These are phyloP conservation scores for Ceratotherium simum DNA, from an alignment of 2,113 vertebrate genomes.

Conservation along the genomic window DNA sequence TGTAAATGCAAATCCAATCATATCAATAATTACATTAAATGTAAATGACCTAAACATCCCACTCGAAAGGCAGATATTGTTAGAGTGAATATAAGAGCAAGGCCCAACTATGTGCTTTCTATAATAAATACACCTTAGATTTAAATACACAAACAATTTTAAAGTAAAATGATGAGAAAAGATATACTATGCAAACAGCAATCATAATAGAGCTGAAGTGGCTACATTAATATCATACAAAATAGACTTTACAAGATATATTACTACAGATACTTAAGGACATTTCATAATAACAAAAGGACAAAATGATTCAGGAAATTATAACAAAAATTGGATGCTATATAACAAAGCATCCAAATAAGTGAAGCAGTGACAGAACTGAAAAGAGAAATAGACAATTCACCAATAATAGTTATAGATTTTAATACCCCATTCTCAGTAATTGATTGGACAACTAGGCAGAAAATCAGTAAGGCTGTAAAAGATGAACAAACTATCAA, in stretches of 20 bases:
- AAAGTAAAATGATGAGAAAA: not conserved
- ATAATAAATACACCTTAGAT: not conserved
- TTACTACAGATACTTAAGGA: not conserved
- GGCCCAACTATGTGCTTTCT: not conserved
- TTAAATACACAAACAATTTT: not conserved
- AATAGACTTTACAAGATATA: not conserved
- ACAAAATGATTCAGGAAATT: not conserved
- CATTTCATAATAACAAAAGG: not conserved
- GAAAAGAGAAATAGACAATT: not conserved
- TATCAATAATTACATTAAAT: not conserved
- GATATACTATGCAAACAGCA: not conserved
- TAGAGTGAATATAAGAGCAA: not conserved
- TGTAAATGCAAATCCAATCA: not conserved
- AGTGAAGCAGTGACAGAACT: not conserved
- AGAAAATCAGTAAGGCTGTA: not conserved
- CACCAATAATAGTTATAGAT: not conserved
- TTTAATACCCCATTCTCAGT: not conserved
- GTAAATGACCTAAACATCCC: not conserved
- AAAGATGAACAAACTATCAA: not conserved
- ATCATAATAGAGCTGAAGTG: not conserved
- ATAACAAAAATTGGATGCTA: not conserved
- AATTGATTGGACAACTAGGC: not conserved
- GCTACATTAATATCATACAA: not conserved
- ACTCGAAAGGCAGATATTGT: not conserved
- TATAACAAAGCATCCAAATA: not conserved